A percentile compares a stretch with the other conserved stretches of the same genome.
Conservation (phyloP, 2,888 invertebrate genomes). For the Drosophila mulleri region DNA sequence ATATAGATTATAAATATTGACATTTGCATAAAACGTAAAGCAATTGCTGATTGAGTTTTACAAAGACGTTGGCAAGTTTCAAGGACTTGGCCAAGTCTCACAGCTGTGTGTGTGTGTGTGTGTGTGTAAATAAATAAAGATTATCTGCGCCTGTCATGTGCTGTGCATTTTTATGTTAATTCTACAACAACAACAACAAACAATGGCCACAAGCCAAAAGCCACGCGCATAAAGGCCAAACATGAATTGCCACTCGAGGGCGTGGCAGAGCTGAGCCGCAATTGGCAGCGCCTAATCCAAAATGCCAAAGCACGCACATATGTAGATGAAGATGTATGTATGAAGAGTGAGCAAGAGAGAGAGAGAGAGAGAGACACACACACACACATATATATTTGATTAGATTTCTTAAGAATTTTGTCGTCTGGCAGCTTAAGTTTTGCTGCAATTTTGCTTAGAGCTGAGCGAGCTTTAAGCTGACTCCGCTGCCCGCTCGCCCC, state of each 20-base stretch:
- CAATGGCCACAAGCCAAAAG: constrained; percentile 28
- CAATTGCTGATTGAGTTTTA: constrained; percentile 50
- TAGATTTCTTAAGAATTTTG: neutral
- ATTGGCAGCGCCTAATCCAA: constrained; percentile 61
- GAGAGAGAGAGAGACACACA: neutral
- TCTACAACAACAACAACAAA: constrained; percentile 25
- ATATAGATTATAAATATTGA: constrained; percentile 15
- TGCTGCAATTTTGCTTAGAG: neutral
- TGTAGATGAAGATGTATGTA: constrained; percentile 10
- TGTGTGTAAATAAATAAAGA: constrained; percentile 65
- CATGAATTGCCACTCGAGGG: constrained; percentile 62
- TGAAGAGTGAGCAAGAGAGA: neutral
- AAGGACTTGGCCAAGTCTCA: constrained; percentile 64
- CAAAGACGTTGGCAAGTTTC: constrained; percentile 47
- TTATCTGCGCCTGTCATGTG: constrained; percentile 61
- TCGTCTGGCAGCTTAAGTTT: constrained; percentile 5
- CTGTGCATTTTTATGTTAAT: constrained; percentile 78
- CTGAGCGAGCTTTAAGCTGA: neutral
- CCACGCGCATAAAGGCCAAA: constrained; percentile 42
- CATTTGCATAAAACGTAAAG: constrained; percentile 32
- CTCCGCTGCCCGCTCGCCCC: neutral
- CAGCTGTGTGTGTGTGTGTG: neutral
- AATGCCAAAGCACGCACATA: constrained; percentile 56
- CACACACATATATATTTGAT: neutral
- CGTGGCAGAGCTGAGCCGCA: constrained; percentile 18